A percentile compares a stretch with the other conserved stretches of the same genome.
phyloP scores from a whole-genome alignment of 2,113 vertebrate genomes.

The Rafetus swinhoei region DNA sequence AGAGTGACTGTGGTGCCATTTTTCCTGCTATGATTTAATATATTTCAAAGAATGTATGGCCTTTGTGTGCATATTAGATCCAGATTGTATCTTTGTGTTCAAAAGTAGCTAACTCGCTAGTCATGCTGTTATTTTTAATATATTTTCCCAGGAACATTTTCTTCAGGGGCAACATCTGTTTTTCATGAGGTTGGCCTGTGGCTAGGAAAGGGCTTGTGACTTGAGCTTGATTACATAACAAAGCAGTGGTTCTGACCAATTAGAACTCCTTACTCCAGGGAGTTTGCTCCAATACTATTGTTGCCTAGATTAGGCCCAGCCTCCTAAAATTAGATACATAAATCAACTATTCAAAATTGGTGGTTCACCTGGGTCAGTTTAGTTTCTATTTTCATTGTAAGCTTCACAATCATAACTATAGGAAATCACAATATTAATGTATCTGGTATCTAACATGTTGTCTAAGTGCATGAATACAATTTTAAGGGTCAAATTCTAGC shows the following conservation, averaged over 20 bases:
- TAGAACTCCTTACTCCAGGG: background rate
- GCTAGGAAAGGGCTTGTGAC: constrained; percentile 38
- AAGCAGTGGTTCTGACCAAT: constrained; percentile 31
- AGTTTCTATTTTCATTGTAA: background rate
- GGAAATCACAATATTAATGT: background rate
- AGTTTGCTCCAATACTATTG: background rate
- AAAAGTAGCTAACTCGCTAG: background rate
- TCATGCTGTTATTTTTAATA: background rate
- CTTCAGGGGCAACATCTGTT: constrained; percentile 56
- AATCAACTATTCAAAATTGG: background rate
- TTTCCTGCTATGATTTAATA: background rate
- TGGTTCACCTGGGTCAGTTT: background rate
- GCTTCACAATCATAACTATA: background rate
- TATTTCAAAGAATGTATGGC: background rate
- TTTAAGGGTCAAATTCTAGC: background rate
- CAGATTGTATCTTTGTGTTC: background rate
- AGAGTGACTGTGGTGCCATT: background rate
- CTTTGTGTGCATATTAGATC: background rate
- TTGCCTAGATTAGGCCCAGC: background rate
- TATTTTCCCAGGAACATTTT: constrained; percentile 56
- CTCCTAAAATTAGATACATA: background rate
- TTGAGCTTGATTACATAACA: constrained; percentile 45
- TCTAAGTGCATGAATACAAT: background rate
- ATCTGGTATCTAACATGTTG: background rate
- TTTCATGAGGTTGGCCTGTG: constrained; percentile 30